Evolutionary conservation across 2,797 vertebrate genomes (phyloP).

Genomic region (Aeoliscus strigatus): DNA sequence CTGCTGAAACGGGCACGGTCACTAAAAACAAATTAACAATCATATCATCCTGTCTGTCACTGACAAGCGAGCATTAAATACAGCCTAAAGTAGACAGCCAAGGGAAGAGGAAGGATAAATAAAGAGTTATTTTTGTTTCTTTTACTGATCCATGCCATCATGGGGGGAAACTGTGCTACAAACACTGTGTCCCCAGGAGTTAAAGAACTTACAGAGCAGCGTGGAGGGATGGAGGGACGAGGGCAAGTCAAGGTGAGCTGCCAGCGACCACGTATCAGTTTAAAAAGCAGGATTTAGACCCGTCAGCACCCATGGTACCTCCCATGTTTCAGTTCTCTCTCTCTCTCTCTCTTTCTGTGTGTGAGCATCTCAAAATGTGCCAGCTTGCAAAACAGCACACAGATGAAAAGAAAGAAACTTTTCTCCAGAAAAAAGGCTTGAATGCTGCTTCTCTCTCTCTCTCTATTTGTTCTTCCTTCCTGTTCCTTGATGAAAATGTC

Average conservation of each 20-base stretch:
- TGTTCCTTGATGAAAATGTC: constrained; percentile 75
- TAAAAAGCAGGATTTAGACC: constrained; percentile 37
- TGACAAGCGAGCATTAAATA: too few relatives aligned
- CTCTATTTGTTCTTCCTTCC: constrained; percentile 55
- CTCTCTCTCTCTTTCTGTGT: constrained; percentile 22
- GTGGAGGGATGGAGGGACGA: constrained; percentile 6
- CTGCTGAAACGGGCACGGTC: too few relatives aligned
- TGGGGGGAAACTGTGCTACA: too few relatives aligned
- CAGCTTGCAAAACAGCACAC: constrained; percentile 40
- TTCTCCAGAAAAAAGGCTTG: constrained; percentile 49
- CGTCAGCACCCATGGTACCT: constrained; percentile 29
- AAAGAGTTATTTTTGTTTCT: too few relatives aligned
- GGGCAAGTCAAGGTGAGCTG: background rate
- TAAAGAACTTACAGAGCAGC: constrained; percentile 4
- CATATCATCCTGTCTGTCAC: too few relatives aligned
- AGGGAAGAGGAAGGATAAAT: too few relatives aligned
- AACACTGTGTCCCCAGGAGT: too few relatives aligned
- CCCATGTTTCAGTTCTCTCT: constrained; percentile 26
- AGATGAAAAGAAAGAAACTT: constrained; percentile 55
- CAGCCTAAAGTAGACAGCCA: too few relatives aligned
- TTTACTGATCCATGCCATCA: background rate
- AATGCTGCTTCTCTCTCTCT: constrained; percentile 40
- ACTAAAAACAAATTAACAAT: too few relatives aligned
- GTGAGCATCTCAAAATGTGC: constrained; percentile 36
- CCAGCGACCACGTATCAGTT: constrained; percentile 26